These are phyloP conservation scores for Trichoplusia ni DNA, from an alignment of 1,140 invertebrate species.

Conservation along the genomic window DNA sequence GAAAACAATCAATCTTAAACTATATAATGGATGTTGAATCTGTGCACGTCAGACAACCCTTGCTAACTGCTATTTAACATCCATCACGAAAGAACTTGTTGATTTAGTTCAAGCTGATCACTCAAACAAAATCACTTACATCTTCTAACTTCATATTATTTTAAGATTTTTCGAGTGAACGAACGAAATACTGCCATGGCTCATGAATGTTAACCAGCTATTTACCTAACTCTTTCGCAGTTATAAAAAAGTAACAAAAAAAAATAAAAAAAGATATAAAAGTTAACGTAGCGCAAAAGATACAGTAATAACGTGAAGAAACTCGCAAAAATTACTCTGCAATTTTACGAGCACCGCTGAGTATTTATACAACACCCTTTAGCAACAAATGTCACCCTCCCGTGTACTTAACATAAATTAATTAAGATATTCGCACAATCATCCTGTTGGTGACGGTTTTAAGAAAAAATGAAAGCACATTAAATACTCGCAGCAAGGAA, in stretches of 20 bases:
- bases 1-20: no score
- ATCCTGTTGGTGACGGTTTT: constrained; percentile 71
- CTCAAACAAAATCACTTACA: no score
- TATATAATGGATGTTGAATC: no score
- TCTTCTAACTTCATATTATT: no score
- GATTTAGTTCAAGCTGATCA: no score
- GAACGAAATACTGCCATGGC: constrained; percentile 11
- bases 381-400: constrained; percentile 50
- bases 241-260: constrained; percentile 30
- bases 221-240: constrained; percentile 30
- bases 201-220: constrained; percentile 29
- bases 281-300: constrained; percentile 52
- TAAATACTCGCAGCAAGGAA: constrained; percentile 67
- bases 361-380: constrained; percentile 66
- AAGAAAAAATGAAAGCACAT: constrained; percentile 61
- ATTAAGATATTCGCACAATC: constrained; percentile 75
- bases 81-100: no score
- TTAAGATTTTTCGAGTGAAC: constrained; percentile 6
- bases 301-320: constrained; percentile 50
- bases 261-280: constrained; percentile 39
- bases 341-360: constrained; percentile 37
- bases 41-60: no score
- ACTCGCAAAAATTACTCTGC: constrained; percentile 48
- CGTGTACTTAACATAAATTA: constrained; percentile 78
- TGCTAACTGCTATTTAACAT: no score